Percentiles rank a stretch among this genome's conserved stretches.
Evolutionary conservation across 2,888 invertebrate species (phyloP).

Genomic region (Brenthis daphne): DNA sequence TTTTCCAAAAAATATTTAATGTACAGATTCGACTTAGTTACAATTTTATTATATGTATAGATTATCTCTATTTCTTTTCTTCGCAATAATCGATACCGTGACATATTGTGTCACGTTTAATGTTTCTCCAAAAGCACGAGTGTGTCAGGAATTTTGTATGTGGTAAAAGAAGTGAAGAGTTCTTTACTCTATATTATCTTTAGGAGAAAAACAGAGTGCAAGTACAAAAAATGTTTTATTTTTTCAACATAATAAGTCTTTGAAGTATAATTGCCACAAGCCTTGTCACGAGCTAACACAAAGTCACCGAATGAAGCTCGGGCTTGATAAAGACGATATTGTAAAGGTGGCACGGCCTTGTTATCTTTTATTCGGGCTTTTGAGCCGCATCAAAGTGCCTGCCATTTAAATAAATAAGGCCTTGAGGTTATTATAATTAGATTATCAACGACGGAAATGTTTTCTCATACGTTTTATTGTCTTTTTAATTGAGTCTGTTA

Average conservation of each 20-base stretch:
- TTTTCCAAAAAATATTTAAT: no score
- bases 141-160: no score
- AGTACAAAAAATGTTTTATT: not conserved
- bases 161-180: no score
- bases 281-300: conserved; percentile 10
- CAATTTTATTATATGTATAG: no score
- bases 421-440: conserved; percentile 1
- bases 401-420: conserved; percentile 14
- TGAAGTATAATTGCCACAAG: not conserved
- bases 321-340: conserved; percentile 21
- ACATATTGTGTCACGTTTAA: no score
- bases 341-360: conserved; percentile 16
- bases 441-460: not conserved
- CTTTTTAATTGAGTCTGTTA: not conserved
- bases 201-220: no score
- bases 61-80: no score
- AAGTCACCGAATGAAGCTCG: conserved; percentile 14
- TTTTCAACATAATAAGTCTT: conserved; percentile 14
- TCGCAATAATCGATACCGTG: no score
- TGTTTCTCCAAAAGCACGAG: no score
- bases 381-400: conserved; percentile 21
- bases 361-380: conserved; percentile 24
- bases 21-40: no score
- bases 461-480: not conserved
- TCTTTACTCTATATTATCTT: no score